Evolutionary conservation across 2,888 invertebrate species (phyloP).

Genomic region (Epirrhoe tristata): DNA sequence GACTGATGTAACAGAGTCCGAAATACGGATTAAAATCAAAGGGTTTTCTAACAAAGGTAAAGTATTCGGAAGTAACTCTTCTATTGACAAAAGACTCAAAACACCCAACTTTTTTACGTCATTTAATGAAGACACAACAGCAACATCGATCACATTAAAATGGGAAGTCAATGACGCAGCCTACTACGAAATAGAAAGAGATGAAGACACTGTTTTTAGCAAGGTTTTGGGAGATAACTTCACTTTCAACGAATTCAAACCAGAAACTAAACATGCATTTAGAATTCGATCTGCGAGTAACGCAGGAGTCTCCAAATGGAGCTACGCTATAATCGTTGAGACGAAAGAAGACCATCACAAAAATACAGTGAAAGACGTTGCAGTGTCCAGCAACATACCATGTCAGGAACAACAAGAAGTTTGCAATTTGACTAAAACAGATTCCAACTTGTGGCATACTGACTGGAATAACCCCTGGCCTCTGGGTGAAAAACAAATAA

Average conservation of each 20-base stretch:
- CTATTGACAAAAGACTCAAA: conserved; percentile 46
- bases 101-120: conserved; percentile 55
- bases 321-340: conserved; percentile 55
- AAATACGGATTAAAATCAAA: conserved; percentile 68
- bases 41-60: conserved; percentile 55
- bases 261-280: conserved; percentile 61
- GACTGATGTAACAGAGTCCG: conserved; percentile 59
- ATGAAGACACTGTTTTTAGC: conserved; percentile 60
- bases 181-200: conserved; percentile 74
- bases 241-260: conserved; percentile 60
- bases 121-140: conserved; percentile 51
- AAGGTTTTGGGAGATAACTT: conserved; percentile 58
- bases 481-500: conserved; percentile 50
- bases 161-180: conserved; percentile 58
- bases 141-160: conserved; percentile 57
- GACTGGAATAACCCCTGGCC: conserved; percentile 53
- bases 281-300: conserved; percentile 63
- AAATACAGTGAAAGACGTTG: conserved; percentile 56
- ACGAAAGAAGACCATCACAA: conserved; percentile 60
- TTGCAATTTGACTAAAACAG: conserved; percentile 52
- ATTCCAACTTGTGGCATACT: conserved; percentile 61
- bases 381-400: conserved; percentile 58
- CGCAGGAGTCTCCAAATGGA: conserved; percentile 69
- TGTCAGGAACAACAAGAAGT: conserved; percentile 60
- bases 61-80: conserved; percentile 54